These are phyloP conservation scores for Gymnocypris eckloni DNA, from an alignment of 2,797 vertebrate species.

Conservation along the genomic window DNA sequence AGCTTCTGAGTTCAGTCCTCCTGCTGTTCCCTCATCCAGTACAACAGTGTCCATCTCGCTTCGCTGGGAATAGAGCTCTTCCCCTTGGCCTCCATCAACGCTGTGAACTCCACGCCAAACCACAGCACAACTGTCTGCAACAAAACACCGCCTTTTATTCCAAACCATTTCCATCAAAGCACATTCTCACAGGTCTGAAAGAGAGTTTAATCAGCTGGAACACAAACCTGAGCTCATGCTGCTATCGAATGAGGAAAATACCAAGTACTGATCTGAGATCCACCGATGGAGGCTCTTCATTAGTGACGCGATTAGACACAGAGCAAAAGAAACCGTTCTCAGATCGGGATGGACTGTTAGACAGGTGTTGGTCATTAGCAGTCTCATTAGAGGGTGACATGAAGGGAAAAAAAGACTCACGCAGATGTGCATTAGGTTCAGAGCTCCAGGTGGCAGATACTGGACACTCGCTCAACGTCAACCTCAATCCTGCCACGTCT, in stretches of 20 bases:
- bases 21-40: slow-evolving; percentile 23
- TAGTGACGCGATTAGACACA: neutral
- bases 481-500: slow-evolving; percentile 37
- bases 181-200: slow-evolving; percentile 46
- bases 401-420: slow-evolving; percentile 16
- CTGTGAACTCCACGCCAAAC: slow-evolving; percentile 43
- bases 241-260: neutral
- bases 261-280: slow-evolving; percentile 8
- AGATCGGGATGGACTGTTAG: slow-evolving; percentile 48
- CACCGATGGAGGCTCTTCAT: neutral
- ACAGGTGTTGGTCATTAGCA: slow-evolving; percentile 60
- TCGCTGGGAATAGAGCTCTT: slow-evolving; percentile 16
- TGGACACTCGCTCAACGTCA: slow-evolving; percentile 47
- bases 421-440: slow-evolving; percentile 18
- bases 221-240: slow-evolving; percentile 30
- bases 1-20: slow-evolving; percentile 12
- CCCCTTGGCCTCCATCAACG: slow-evolving; percentile 24
- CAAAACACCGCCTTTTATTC: slow-evolving; percentile 58
- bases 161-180: slow-evolving; percentile 58
- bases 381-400: slow-evolving; percentile 46
- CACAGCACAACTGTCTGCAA: slow-evolving; percentile 50
- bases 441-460: slow-evolving; percentile 41
- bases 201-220: slow-evolving; percentile 50
- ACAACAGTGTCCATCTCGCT: slow-evolving; percentile 5
- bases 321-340: slow-evolving; percentile 12